phyloP scores from a whole-genome alignment of 2,797 vertebrate genomes.

The Ctenopoma kingsleyae region DNA sequence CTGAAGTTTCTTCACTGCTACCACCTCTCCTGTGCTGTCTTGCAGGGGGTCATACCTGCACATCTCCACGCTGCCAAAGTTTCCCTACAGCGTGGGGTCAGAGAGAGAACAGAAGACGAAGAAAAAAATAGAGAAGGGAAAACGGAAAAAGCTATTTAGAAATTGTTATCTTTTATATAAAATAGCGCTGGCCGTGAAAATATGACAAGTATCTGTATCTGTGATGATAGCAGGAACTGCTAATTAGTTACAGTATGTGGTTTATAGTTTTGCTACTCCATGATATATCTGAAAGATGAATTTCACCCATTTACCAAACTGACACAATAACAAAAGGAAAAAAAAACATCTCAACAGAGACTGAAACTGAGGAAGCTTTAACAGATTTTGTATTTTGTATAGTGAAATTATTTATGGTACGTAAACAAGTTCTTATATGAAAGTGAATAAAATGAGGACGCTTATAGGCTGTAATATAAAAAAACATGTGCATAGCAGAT shows the following conservation, averaged over 20 bases:
- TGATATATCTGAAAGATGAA: too few species aligned
- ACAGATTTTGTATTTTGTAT: too few species aligned
- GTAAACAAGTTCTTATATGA: too few species aligned
- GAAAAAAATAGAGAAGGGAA: neutral
- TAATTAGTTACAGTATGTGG: too few species aligned
- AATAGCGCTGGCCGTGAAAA: neutral
- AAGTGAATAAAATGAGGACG: too few species aligned
- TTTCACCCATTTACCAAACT: neutral
- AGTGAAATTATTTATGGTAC: too few species aligned
- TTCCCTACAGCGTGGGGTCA: conserved; percentile 85
- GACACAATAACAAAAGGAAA: neutral
- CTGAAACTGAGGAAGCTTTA: too few species aligned
- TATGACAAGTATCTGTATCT: too few species aligned
- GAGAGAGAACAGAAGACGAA: neutral
- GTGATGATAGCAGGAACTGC: neutral
- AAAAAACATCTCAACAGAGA: neutral
- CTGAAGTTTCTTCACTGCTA: conserved; percentile 98
- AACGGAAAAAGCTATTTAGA: neutral
- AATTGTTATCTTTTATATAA: neutral
- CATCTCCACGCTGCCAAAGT: conserved; percentile 99
- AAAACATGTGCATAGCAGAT: too few species aligned
- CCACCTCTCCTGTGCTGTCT: conserved; percentile 97
- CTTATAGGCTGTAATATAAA: too few species aligned
- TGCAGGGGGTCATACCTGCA: conserved; percentile 96
- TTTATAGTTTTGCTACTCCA: too few species aligned